Evolutionary conservation across 2,113 vertebrate species (phyloP).

Genomic region (Thermophis baileyi): DNA sequence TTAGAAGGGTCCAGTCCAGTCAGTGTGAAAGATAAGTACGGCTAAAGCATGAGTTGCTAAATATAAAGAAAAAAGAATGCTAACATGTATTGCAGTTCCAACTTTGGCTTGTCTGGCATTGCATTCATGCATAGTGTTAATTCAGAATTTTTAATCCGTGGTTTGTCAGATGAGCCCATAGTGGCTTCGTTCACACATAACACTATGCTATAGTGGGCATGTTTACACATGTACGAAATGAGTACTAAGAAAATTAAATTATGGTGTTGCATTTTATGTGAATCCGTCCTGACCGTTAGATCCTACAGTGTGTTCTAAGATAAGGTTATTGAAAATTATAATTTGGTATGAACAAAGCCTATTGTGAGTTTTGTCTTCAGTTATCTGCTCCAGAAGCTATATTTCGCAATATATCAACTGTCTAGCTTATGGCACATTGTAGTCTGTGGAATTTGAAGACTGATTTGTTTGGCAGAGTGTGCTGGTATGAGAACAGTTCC

Average conservation of each 20-base stretch:
- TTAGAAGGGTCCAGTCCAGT: background rate
- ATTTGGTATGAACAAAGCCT: background rate
- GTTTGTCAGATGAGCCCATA: background rate
- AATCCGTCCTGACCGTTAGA: background rate
- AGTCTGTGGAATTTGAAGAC: background rate
- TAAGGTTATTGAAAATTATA: background rate
- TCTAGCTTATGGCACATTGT: constrained; percentile 11
- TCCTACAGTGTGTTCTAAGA: no score
- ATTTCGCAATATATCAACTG: no score
- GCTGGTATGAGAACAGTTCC: background rate
- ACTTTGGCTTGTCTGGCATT: background rate
- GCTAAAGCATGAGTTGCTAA: background rate
- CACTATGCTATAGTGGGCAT: background rate
- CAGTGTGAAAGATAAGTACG: background rate
- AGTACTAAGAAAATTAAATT: background rate
- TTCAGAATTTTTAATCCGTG: background rate
- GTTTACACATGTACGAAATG: background rate
- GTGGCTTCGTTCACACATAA: background rate
- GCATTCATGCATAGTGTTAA: background rate
- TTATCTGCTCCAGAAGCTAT: background rate
- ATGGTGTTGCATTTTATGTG: background rate
- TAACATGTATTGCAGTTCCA: background rate
- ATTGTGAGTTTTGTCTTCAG: background rate
- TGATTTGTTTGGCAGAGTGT: background rate
- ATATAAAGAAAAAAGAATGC: background rate